phyloP scores from a whole-genome alignment of 2,888 invertebrate genomes.

The Allophyes oxyacanthae region DNA sequence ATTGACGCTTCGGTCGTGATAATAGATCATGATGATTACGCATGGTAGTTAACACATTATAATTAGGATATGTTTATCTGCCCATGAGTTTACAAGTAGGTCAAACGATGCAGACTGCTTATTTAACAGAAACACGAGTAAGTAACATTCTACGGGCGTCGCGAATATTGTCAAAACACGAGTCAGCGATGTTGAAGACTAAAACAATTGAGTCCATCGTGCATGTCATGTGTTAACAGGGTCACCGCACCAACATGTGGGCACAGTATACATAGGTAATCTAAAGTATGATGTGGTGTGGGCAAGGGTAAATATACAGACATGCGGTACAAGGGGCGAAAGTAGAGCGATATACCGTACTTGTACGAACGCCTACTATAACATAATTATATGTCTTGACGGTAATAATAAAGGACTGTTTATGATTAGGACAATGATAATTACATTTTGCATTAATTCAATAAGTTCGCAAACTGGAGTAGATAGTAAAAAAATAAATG shows the following conservation, averaged over 20 bases:
- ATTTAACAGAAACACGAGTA: conserved; percentile 56
- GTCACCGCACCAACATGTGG: conserved; percentile 62
- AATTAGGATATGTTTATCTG: conserved; percentile 10
- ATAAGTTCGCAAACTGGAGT: background rate
- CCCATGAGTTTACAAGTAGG: conserved; percentile 33
- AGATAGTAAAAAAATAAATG: background rate
- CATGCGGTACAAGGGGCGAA: conserved; percentile 59
- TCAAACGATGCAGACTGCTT: conserved; percentile 40
- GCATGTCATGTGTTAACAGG: conserved; percentile 65
- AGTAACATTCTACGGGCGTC: conserved; percentile 50
- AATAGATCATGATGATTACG: conserved; percentile 24
- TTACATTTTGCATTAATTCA: background rate
- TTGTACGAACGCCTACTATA: conserved; percentile 12
- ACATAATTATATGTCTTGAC: conserved; percentile 9
- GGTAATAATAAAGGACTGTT: conserved; percentile 25
- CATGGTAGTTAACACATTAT: conserved; percentile 19
- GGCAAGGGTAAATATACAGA: conserved; percentile 52
- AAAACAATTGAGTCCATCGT: conserved; percentile 71
- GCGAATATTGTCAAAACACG: conserved; percentile 79
- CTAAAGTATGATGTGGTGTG: too few species aligned
- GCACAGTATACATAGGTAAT: too few species aligned
- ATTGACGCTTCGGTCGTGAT: conserved; percentile 1
- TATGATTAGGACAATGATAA: conserved; percentile 3
- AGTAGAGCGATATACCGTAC: conserved; percentile 65
- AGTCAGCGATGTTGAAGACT: conserved; percentile 62